phyloP scores from a whole-genome alignment of 1,140 invertebrate species.

The Sesamia nonagrioides region DNA sequence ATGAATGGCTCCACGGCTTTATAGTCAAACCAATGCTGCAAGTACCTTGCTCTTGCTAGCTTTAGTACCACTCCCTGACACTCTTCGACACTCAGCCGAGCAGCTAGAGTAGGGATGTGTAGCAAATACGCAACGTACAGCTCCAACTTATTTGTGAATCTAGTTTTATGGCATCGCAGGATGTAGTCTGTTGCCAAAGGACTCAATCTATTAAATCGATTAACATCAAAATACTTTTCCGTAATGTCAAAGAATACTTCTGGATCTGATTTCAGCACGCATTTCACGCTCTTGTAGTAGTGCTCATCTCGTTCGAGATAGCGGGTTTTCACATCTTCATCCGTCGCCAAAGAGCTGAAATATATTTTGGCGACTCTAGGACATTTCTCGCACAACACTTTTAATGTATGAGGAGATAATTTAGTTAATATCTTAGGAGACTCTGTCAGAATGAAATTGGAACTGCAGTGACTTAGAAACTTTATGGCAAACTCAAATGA shows the following conservation, averaged over 20 bases:
- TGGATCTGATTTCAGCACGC: constrained; percentile 64
- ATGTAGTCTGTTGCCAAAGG: constrained; percentile 56
- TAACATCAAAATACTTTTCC: constrained; percentile 66
- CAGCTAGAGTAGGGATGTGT: constrained; percentile 48
- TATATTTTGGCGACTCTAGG: constrained; percentile 60
- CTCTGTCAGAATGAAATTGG: constrained; percentile 63
- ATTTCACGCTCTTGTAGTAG: constrained; percentile 64
- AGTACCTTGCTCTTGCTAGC: constrained; percentile 50
- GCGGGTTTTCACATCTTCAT: constrained; percentile 49
- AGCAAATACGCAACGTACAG: constrained; percentile 49
- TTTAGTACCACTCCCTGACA: constrained; percentile 49
- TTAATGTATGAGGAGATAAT: constrained; percentile 64
- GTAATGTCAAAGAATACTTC: constrained; percentile 68
- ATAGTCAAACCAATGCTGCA: constrained; percentile 52
- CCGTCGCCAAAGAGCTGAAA: constrained; percentile 60
- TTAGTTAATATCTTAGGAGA: constrained; percentile 61
- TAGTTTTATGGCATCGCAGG: constrained; percentile 45
- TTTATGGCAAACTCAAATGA: constrained; percentile 66
- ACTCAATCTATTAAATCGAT: constrained; percentile 52
- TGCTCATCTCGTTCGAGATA: constrained; percentile 61
- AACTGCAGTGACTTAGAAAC: constrained; percentile 66
- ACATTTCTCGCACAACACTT: constrained; percentile 65
- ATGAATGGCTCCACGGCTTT: constrained; percentile 52
- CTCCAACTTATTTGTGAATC: constrained; percentile 50
- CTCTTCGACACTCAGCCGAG: constrained; percentile 43